phyloP scores from a whole-genome alignment of 2,888 invertebrate genomes.

The Sipha maydis region DNA sequence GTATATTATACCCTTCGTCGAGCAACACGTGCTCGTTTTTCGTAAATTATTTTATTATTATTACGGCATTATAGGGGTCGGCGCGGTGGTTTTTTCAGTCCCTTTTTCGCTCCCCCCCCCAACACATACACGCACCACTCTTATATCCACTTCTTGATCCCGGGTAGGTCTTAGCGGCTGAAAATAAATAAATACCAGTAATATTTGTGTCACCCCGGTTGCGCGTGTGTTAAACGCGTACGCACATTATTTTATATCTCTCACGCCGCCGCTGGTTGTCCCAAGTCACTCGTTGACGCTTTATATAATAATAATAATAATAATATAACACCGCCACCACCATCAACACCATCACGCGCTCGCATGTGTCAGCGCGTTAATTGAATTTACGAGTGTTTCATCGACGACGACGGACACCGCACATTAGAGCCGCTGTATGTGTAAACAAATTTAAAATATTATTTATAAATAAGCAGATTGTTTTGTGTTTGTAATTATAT shows the following conservation, averaged over 20 bases:
- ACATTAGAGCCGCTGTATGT: neutral
- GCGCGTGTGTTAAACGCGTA: conserved; percentile 33
- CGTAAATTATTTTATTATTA: conserved; percentile 28
- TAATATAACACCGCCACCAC: neutral
- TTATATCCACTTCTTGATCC: neutral
- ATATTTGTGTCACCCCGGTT: conserved; percentile 13
- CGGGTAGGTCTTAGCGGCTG: conserved; percentile 8
- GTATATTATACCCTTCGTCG: conserved; percentile 19
- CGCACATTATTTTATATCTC: conserved; percentile 11
- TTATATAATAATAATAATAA: neutral
- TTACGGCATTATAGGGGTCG: conserved; percentile 8
- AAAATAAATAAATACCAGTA: conserved; percentile 29
- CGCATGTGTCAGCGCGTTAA: conserved; percentile 37
- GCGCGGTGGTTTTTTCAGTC: neutral
- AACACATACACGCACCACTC: neutral
- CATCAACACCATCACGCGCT: neutral
- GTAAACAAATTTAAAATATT: neutral
- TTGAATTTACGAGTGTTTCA: conserved; percentile 39
- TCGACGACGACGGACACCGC: neutral
- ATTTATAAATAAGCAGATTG: neutral
- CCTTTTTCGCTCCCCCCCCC: neutral
- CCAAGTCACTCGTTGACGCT: conserved; percentile 36
- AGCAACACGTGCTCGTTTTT: conserved; percentile 49
- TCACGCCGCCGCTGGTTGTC: conserved; percentile 24
- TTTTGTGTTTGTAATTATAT: neutral